Conservation (phyloP, 2,888 invertebrate species). For the Drosophila conformis region DNA sequence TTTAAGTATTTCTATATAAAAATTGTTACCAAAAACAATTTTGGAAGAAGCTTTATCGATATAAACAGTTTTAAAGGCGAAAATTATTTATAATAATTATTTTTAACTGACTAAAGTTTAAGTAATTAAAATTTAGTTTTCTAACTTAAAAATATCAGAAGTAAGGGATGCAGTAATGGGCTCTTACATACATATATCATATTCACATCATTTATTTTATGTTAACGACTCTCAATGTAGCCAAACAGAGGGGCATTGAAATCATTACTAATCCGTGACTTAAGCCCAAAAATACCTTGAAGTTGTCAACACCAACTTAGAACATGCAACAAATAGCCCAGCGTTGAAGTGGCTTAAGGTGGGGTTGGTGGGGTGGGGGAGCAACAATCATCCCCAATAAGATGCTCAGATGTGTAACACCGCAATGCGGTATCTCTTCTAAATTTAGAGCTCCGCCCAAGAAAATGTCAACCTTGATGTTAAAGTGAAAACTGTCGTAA, state of each 20-base stretch:
- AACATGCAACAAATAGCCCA: constrained; percentile 45
- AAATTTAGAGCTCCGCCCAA: constrained; percentile 47
- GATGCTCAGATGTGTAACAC: constrained; percentile 4
- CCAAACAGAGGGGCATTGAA: constrained; percentile 4
- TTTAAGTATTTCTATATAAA: background rate
- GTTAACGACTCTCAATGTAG: background rate
- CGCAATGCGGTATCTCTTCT: constrained; percentile 42
- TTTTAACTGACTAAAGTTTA: background rate
- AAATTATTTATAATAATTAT: background rate
- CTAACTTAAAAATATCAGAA: background rate
- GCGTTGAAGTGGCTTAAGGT: constrained; percentile 26
- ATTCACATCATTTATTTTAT: constrained; percentile 3
- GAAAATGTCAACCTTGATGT: constrained; percentile 50
- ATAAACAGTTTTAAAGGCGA: background rate
- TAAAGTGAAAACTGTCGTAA: constrained; percentile 65
- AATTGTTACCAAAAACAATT: background rate
- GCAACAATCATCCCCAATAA: constrained; percentile 28
- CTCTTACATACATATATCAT: constrained; percentile 20
- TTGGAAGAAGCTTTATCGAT: background rate
- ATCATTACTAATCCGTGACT: constrained; percentile 16
- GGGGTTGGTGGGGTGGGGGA: background rate
- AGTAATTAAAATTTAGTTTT: background rate
- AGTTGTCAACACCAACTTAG: constrained; percentile 66
- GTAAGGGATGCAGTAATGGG: background rate
- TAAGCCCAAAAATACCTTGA: constrained; percentile 35